These are phyloP conservation scores for Semicossyphus pulcher DNA, from an alignment of 2,113 vertebrate species.

Conservation along the genomic window DNA sequence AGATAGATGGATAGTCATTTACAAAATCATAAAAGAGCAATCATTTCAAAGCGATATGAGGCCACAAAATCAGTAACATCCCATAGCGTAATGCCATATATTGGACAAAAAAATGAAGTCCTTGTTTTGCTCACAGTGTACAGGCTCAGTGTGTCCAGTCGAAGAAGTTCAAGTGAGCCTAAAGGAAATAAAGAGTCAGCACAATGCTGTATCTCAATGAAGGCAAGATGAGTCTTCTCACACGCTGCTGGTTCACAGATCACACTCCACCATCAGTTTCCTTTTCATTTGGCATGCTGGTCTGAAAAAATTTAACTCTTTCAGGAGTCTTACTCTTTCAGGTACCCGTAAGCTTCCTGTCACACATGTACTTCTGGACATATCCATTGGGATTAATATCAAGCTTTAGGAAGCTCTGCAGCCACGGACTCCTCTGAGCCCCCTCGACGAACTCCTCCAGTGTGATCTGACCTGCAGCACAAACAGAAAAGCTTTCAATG, in stretches of 20 bases:
- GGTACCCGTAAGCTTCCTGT: slow-evolving; percentile 17
- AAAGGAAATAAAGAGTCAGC: not conserved
- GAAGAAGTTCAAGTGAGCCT: not conserved
- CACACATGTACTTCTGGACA: slow-evolving; percentile 47
- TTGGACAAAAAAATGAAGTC: not conserved
- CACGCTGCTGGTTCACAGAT: not conserved
- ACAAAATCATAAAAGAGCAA: not conserved
- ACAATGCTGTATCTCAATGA: not conserved
- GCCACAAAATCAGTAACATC: not conserved
- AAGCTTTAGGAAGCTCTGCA: slow-evolving; percentile 65
- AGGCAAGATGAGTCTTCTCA: not conserved
- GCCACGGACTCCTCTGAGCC: slow-evolving; percentile 64
- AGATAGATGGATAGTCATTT: no score
- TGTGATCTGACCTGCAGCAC: slow-evolving; percentile 65
- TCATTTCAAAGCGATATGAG: not conserved
- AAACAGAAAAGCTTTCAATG: not conserved
- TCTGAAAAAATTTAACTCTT: not conserved
- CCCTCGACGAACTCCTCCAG: slow-evolving; percentile 73
- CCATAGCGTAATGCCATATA: not conserved
- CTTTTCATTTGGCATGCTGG: not conserved
- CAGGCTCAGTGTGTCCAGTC: not conserved
- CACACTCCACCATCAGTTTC: no score
- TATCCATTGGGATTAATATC: slow-evolving; percentile 65
- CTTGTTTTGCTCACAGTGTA: not conserved
- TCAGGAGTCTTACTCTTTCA: slow-evolving; percentile 28